phyloP scores from a whole-genome alignment of 1,140 invertebrate species.

The Drosophila rufa region DNA sequence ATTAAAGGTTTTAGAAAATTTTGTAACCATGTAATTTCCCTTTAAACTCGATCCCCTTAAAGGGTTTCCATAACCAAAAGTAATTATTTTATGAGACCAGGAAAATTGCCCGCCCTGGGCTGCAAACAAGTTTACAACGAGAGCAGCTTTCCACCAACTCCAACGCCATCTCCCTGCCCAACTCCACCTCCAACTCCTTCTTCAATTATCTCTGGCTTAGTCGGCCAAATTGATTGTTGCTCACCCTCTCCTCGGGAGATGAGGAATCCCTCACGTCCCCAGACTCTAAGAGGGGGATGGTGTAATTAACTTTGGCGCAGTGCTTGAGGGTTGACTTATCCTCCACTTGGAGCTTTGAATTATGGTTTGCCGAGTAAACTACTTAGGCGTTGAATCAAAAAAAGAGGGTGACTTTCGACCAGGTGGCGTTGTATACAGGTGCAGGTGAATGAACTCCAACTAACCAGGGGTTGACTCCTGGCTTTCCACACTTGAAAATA shows the following conservation, averaged over 20 bases:
- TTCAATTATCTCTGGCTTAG: conserved; percentile 50
- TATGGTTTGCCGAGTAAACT: conserved; percentile 56
- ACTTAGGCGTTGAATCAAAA: conserved; percentile 62
- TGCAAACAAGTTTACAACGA: conserved; percentile 6
- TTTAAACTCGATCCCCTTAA: background rate
- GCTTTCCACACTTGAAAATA: background rate
- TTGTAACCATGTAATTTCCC: background rate
- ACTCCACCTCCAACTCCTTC: background rate
- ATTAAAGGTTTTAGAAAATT: too few relatives aligned
- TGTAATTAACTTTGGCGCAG: conserved; percentile 45
- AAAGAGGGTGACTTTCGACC: conserved; percentile 44
- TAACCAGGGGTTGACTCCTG: conserved; percentile 7
- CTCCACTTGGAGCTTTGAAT: conserved; percentile 45
- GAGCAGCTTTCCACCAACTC: conserved; percentile 1
- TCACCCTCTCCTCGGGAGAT: conserved; percentile 17
- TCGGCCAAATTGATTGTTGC: conserved; percentile 46
- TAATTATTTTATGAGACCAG: conserved; percentile 18
- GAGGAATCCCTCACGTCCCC: conserved; percentile 32
- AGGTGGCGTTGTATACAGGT: conserved; percentile 33
- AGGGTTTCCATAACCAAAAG: background rate
- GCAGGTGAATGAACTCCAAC: conserved; percentile 17
- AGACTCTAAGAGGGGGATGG: background rate
- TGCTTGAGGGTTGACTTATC: conserved; percentile 44
- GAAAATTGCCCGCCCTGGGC: conserved; percentile 2
- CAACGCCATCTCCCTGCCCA: too few relatives aligned